Conservation (phyloP, 2,797 vertebrate species). For the Chromis chromis region DNA sequence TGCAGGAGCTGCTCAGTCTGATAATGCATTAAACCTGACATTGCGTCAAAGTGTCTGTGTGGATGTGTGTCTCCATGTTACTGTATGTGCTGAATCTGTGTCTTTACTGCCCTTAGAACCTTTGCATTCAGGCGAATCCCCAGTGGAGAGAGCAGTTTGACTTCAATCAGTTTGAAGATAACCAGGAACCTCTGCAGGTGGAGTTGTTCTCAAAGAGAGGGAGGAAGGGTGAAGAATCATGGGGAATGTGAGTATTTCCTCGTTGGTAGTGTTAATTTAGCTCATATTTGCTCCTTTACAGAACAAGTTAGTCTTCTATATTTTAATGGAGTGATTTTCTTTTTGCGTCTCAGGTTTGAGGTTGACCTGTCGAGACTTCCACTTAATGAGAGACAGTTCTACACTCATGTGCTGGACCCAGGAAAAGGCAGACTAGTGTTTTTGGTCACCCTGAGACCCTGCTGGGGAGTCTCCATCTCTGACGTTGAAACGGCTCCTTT, state of each 20-base stretch:
- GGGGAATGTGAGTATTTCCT: slow-evolving; percentile 91
- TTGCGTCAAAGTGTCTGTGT: slow-evolving; percentile 38
- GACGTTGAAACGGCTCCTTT: slow-evolving; percentile 89
- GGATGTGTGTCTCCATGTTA: slow-evolving; percentile 36
- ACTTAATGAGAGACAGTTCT: slow-evolving; percentile 85
- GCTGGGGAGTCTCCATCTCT: slow-evolving; percentile 89
- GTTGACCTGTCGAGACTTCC: slow-evolving; percentile 87
- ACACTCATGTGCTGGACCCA: slow-evolving; percentile 85
- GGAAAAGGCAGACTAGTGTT: slow-evolving; percentile 89
- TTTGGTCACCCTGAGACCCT: slow-evolving; percentile 87
- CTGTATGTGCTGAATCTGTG: slow-evolving; percentile 60
- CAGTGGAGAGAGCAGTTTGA: slow-evolving; percentile 99
- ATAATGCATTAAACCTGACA: slow-evolving; percentile 74
- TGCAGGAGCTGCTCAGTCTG: slow-evolving; percentile 69
- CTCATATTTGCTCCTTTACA: slow-evolving; percentile 40
- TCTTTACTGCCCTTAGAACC: slow-evolving; percentile 83
- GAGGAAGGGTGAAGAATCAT: slow-evolving; percentile 91
- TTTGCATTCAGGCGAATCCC: slow-evolving; percentile 94
- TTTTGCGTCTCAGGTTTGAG: slow-evolving; percentile 86
- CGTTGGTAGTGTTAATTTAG: slow-evolving; percentile 50
- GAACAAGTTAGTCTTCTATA: slow-evolving; percentile 33
- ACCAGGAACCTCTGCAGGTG: slow-evolving; percentile 92
- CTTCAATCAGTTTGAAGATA: slow-evolving; percentile 97
- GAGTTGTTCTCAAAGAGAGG: slow-evolving; percentile 93
- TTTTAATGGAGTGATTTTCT: slow-evolving; percentile 49